Evolutionary conservation across 2,113 vertebrate species (phyloP).

Genomic region (Lophochroa leadbeateri): DNA sequence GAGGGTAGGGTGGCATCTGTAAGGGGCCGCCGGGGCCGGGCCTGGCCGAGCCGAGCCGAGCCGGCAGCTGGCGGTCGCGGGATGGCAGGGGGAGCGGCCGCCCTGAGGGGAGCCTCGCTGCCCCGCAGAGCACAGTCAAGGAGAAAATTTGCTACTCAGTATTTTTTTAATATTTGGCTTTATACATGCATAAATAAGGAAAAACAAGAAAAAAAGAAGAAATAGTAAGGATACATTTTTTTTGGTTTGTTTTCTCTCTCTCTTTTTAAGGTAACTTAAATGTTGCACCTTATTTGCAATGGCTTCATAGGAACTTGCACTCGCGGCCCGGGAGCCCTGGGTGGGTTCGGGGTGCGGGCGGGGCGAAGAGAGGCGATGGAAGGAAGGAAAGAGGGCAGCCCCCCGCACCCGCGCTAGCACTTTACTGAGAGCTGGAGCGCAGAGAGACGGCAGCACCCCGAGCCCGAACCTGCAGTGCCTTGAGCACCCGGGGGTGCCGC

Average conservation of each 20-base stretch:
- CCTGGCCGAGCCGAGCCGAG: not conserved
- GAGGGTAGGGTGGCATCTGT: not conserved
- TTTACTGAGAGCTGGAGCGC: conserved; percentile 82
- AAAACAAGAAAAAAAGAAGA: not conserved
- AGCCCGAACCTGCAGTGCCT: conserved; percentile 53
- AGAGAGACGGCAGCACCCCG: conserved; percentile 62
- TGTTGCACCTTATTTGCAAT: conserved; percentile 49
- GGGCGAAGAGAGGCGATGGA: not conserved
- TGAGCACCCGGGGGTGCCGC: conserved; percentile 7
- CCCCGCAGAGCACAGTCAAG: not conserved
- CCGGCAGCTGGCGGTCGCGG: not conserved
- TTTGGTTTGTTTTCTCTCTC: not conserved
- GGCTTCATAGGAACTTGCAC: conserved; percentile 65
- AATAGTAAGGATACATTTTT: conserved; percentile 5
- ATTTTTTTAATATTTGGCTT: conserved; percentile 62
- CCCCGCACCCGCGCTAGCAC: conserved; percentile 79
- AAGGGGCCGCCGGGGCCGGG: not conserved
- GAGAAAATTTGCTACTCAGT: conserved; percentile 53
- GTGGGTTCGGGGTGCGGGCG: not conserved
- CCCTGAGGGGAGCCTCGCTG: not conserved
- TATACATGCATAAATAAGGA: conserved; percentile 43
- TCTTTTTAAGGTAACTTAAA: conserved; percentile 18
- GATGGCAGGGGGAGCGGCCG: not conserved
- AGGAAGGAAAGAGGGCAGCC: not conserved
- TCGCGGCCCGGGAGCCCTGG: conserved; percentile 40